Base-by-base conservation (phyloP, 2,888 invertebrate species). In the Amiota minor region DNA sequence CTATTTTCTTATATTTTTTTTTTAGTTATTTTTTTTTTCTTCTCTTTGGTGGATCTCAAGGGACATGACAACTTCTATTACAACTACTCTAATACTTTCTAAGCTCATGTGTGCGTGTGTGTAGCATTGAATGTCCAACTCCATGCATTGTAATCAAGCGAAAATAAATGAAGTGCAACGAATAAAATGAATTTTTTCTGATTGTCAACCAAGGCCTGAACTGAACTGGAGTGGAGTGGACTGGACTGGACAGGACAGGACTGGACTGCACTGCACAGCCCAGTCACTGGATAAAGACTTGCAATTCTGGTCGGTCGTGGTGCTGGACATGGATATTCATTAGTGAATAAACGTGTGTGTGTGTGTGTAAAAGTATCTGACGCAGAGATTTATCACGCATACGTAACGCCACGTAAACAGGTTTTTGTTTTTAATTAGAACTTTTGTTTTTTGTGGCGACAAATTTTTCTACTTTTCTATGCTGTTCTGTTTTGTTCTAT, bases 91-190 rank as follows among this genome's bases (percentile, higher is more conserved):
- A n/a, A 50, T n/a, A n/a, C 12, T 50, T 50, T 50, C 53, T n/a
- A 50, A 50, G 3, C n/a, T 50, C n/a, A 3, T 35, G 35, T 35
- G 35, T 35, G 35, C 35, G 35, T 35, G 6, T 35, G 35, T 6
- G 35, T 4, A 6, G n/a, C 45, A 16, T 14, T n/a, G n/a, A 62
- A 35, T 23, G 23, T 45, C n/a, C 47, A 16, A 47, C 47, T 46
- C 18, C 65, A 23, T 16, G 45, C 65, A 65, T 47, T 47, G 46
- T 65, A 65, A 65, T 65, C 47, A 47, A 65, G 65, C 47, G 47
- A 65, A 47, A 65, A 49, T 65, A 65, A 65, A 65, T 65, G 65
- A 65, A 65, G 65, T 65, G 65, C 65, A 65, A 65, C 65, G 65
- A 56, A 56, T 10, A 56, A 56, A 16, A 18, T 10, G 10, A 18